These are phyloP conservation scores for Chrosomus eos DNA, from an alignment of 2,797 vertebrate species.

Conservation along the genomic window DNA sequence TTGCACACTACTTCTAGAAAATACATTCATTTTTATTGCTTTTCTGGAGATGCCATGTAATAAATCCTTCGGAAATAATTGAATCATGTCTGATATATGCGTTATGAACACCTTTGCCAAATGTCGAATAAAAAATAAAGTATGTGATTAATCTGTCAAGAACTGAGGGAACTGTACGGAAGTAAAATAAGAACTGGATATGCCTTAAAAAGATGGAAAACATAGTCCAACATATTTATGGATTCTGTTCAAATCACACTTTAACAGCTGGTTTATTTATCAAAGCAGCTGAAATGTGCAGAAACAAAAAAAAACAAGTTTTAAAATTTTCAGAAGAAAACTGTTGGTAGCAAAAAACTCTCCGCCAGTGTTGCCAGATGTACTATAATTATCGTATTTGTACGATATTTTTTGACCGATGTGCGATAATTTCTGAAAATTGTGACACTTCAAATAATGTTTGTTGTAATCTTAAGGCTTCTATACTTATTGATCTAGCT, in stretches of 20 bases:
- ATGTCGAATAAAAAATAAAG: conserved; percentile 23
- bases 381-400: too few relatives aligned
- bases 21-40: neutral
- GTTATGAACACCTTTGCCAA: conserved; percentile 2
- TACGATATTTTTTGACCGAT: too few relatives aligned
- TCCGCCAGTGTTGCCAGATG: too few relatives aligned
- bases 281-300: neutral
- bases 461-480: too few relatives aligned
- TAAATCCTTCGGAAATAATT: conserved; percentile 13
- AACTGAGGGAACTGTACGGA: neutral
- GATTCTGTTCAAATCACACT: neutral
- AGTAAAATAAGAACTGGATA: too few relatives aligned
- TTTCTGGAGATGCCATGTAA: neutral
- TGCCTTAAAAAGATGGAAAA: neutral
- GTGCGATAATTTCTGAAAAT: too few relatives aligned
- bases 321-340: neutral
- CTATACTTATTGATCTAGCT: too few relatives aligned
- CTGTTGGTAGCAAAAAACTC: neutral
- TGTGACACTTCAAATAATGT: too few relatives aligned
- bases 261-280: neutral
- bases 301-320: neutral
- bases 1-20: neutral
- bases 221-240: neutral
- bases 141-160: conserved; percentile 9
- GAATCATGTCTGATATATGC: conserved; percentile 25